A percentile compares a stretch with the other conserved stretches of the same genome.
Conservation (phyloP, 2,888 invertebrate genomes). For the Ellobium chinense region DNA sequence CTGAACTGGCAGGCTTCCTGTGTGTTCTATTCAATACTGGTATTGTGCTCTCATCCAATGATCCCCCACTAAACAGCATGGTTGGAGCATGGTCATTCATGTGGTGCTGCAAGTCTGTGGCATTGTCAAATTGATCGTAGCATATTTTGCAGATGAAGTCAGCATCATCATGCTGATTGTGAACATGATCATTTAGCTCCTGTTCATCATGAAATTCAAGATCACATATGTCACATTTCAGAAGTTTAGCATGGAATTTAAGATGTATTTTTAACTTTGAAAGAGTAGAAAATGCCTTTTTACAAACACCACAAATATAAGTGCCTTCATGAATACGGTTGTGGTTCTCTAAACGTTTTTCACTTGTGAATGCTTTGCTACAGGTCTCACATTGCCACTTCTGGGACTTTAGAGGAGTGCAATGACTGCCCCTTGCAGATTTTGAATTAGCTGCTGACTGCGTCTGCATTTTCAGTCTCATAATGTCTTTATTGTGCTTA, state of each 20-base stretch:
- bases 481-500: constrained; percentile 34
- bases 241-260: constrained; percentile 7
- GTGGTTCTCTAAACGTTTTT: constrained; percentile 27
- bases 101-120: constrained; percentile 13
- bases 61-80: constrained; percentile 42
- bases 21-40: background rate
- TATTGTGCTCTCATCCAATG: constrained; percentile 27
- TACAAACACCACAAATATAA: constrained; percentile 33
- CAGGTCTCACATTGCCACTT: constrained; percentile 21
- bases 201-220: background rate
- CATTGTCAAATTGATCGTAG: constrained; percentile 16
- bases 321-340: background rate
- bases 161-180: background rate
- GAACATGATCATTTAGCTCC: constrained; percentile 8
- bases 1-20: background rate
- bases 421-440: background rate
- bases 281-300: background rate
- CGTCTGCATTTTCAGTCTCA: background rate
- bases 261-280: constrained; percentile 34
- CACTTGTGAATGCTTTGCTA: constrained; percentile 15
- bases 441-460: background rate
- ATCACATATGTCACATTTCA: constrained; percentile 38
- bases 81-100: constrained; percentile 40
- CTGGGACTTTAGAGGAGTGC: too few species aligned
- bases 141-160: constrained; percentile 30